These are phyloP conservation scores for Eptesicus fuscus DNA, from an alignment of 2,113 vertebrate species.

Conservation along the genomic window DNA sequence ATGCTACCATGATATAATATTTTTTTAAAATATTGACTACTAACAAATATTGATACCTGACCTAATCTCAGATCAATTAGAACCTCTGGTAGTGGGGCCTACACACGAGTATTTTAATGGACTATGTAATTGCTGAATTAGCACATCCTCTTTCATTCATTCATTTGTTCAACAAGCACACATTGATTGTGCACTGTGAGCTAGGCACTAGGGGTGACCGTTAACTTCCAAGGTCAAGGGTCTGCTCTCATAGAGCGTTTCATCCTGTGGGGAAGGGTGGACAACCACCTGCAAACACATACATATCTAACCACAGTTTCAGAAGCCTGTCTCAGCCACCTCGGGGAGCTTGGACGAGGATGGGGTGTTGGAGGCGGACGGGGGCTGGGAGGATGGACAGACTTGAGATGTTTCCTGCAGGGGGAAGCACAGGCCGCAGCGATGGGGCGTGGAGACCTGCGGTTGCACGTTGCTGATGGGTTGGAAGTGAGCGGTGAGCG, in stretches of 20 bases:
- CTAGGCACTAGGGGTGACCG: background rate
- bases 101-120: background rate
- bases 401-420: background rate
- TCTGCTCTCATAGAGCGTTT: background rate
- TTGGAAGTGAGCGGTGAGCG: background rate
- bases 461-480: background rate
- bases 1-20: background rate
- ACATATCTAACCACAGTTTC: background rate
- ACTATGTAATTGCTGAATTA: background rate
- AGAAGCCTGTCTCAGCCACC: background rate
- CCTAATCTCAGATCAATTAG: background rate
- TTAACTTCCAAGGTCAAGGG: background rate
- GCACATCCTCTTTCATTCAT: background rate
- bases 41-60: background rate
- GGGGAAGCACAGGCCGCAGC: background rate
- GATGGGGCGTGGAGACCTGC: background rate
- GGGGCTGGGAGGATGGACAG: background rate
- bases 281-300: background rate
- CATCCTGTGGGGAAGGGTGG: background rate
- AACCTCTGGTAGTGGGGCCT: background rate
- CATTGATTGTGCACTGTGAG: background rate
- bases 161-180: background rate
- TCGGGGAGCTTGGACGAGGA: background rate
- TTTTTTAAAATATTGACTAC: background rate
- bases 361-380: background rate